A percentile compares a stretch with the other conserved stretches of the same genome.
Evolutionary conservation across 2,888 invertebrate species (phyloP).

Genomic region (Melanchra persicariae): DNA sequence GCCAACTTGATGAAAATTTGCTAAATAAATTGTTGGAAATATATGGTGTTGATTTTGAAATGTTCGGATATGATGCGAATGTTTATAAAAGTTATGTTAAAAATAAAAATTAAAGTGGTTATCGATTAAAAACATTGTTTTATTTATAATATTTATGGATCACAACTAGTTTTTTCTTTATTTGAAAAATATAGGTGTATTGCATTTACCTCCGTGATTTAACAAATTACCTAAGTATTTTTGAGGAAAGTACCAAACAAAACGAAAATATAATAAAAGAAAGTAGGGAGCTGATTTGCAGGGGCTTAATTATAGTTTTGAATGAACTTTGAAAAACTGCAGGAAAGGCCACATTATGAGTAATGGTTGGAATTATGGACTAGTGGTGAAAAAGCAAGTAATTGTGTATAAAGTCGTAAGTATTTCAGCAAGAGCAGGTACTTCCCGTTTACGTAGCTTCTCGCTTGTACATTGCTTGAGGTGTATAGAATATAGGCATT

Average conservation of each 20-base stretch:
- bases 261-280: not conserved
- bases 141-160: not conserved
- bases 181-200: not conserved
- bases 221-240: not conserved
- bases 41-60: slow-evolving; percentile 93
- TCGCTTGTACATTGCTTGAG: not conserved
- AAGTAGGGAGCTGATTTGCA: no score
- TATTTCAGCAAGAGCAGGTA: not conserved
- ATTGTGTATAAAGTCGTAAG: no score
- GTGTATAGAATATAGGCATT: not conserved
- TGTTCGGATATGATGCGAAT: slow-evolving; percentile 92
- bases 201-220: no score
- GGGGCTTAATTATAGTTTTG: not conserved
- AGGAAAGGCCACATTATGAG: no score
- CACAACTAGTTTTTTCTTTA: not conserved
- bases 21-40: slow-evolving; percentile 91
- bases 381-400: no score
- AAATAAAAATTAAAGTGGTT: slow-evolving; percentile 83
- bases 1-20: slow-evolving; percentile 90
- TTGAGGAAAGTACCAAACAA: not conserved
- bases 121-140: slow-evolving; percentile 46
- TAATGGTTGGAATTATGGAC: no score
- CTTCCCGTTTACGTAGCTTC: not conserved
- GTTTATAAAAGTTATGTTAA: slow-evolving; percentile 90
- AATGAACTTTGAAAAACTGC: not conserved